phyloP scores from a whole-genome alignment of 2,113 vertebrate species.

The Sylvia atricapilla region DNA sequence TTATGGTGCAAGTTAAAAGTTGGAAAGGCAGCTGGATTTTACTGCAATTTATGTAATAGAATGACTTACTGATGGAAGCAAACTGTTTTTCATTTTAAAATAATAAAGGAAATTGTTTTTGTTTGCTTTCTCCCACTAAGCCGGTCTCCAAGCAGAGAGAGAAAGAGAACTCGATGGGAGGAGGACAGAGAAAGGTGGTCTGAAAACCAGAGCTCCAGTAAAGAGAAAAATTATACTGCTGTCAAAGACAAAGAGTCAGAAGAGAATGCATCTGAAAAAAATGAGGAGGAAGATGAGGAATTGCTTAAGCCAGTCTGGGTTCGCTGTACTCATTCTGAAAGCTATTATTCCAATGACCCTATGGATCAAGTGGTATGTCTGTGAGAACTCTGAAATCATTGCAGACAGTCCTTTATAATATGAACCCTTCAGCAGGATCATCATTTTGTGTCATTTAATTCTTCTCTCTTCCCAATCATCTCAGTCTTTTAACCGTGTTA shows the following conservation, averaged over 20 bases:
- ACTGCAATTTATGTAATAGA: not conserved
- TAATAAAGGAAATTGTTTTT: not conserved
- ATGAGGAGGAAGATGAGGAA: conserved; percentile 88
- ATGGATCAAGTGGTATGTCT: conserved; percentile 98
- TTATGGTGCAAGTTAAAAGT: not conserved
- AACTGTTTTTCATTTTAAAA: not conserved
- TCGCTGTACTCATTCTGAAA: conserved; percentile 95
- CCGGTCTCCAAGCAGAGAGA: conserved; percentile 86
- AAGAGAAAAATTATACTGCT: conserved; percentile 71
- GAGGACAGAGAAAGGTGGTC: conserved; percentile 81
- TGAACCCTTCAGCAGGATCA: not conserved
- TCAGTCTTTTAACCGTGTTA: not conserved
- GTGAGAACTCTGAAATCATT: not conserved
- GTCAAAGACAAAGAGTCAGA: conserved; percentile 79
- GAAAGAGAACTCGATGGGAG: conserved; percentile 90
- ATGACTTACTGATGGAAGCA: not conserved
- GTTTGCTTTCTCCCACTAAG: conserved; percentile 45
- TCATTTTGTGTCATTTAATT: not conserved
- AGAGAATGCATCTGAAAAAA: conserved; percentile 72
- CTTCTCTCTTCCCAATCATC: not conserved
- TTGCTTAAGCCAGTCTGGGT: conserved; percentile 94
- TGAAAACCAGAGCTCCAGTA: conserved; percentile 68
- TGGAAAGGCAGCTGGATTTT: not conserved
- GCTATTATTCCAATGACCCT: conserved; percentile 94
- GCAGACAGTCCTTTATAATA: not conserved